These are phyloP conservation scores for Heliconius aoede DNA, from an alignment of 2,888 invertebrate genomes.

Conservation along the genomic window DNA sequence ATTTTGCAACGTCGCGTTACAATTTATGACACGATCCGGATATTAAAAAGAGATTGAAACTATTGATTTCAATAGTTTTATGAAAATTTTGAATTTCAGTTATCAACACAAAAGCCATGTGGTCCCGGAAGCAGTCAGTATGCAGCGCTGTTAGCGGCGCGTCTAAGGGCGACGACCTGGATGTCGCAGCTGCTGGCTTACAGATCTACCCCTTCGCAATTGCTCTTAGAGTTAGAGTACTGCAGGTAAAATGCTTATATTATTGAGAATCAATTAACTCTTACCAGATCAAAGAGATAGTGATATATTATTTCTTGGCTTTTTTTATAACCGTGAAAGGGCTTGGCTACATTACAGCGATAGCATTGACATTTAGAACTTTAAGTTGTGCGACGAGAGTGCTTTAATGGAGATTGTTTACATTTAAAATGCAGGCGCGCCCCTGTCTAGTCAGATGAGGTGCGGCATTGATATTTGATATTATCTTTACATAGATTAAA, in stretches of 20 bases:
- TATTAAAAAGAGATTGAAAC: no score
- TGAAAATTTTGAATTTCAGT: no score
- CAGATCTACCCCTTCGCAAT: conserved; percentile 77
- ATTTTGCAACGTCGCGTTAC: neutral
- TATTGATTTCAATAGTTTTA: no score
- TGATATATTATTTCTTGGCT: no score
- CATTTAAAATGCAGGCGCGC: neutral
- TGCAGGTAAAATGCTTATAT: conserved; percentile 62
- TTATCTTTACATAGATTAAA: no score
- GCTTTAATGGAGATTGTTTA: no score
- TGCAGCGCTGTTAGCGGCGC: conserved; percentile 76
- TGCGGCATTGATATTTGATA: neutral
- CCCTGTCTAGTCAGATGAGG: conserved; percentile 1
- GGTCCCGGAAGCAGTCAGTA: conserved; percentile 79
- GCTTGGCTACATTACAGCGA: no score
- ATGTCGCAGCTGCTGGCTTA: conserved; percentile 56
- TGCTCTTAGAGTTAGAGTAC: conserved; percentile 72
- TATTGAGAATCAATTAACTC: neutral
- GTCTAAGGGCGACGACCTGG: conserved; percentile 69
- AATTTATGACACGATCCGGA: neutral
- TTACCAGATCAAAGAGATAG: no score
- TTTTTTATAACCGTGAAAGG: no score
- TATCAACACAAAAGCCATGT: conserved; percentile 65
- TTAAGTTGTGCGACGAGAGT: no score
- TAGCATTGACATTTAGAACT: no score